phyloP scores from a whole-genome alignment of 1,140 invertebrate species.

The Cydia amplana region DNA sequence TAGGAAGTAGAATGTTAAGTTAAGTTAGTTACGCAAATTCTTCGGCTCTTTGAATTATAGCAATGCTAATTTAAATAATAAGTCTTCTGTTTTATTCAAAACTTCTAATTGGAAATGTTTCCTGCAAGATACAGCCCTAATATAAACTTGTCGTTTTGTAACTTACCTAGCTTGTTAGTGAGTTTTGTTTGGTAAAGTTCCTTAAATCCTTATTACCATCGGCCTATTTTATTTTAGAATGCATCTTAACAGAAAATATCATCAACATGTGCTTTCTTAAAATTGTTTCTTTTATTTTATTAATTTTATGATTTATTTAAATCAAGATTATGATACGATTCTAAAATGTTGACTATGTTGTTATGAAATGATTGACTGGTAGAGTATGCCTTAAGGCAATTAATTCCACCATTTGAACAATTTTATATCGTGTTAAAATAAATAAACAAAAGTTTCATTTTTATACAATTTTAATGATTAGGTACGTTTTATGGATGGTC shows the following conservation, averaged over 20 bases:
- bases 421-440: too few relatives aligned
- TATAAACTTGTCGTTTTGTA: not conserved
- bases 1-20: not conserved
- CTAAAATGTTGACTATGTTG: too few relatives aligned
- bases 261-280: not conserved
- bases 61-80: slow-evolving; percentile 14
- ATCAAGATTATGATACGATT: too few relatives aligned
- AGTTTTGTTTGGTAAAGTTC: not conserved
- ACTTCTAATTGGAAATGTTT: slow-evolving; percentile 6
- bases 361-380: too few relatives aligned
- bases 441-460: too few relatives aligned
- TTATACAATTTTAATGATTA: too few relatives aligned
- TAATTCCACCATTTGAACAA: too few relatives aligned
- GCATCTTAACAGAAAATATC: not conserved
- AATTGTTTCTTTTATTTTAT: too few relatives aligned
- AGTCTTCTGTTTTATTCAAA: slow-evolving; percentile 12
- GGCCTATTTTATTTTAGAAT: not conserved
- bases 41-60: not conserved
- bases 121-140: not conserved
- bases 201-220: not conserved
- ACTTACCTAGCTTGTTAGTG: not conserved
- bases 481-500: too few relatives aligned
- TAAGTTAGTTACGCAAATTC: not conserved
- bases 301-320: too few relatives aligned
- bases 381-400: too few relatives aligned